Conservation (phyloP, 2,113 vertebrate species). For the Calyptomena viridis region DNA sequence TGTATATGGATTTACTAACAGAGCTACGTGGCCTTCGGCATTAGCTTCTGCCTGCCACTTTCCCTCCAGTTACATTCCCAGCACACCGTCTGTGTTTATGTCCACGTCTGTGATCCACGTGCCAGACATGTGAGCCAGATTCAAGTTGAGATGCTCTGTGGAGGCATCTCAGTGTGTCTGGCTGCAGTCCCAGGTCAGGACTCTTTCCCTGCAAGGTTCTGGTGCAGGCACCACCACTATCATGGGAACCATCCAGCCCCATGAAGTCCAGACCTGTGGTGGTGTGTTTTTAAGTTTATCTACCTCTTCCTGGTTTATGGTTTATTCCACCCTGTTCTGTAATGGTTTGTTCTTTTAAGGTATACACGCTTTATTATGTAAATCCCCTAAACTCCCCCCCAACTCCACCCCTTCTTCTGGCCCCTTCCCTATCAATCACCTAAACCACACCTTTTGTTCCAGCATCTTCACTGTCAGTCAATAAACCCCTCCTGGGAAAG, state of each 20-base stretch:
- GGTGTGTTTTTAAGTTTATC: too few species aligned
- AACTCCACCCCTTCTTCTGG: too few species aligned
- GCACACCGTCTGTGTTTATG: accelerated
- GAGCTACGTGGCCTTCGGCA: neutral
- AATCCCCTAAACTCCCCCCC: too few species aligned
- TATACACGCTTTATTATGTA: too few species aligned
- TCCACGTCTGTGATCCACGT: neutral
- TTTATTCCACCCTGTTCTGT: too few species aligned
- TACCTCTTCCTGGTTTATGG: too few species aligned
- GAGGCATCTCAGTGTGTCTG: neutral
- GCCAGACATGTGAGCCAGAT: accelerated
- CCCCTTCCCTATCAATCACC: too few species aligned
- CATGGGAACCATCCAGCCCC: neutral
- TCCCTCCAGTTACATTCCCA: accelerated
- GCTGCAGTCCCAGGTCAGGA: accelerated
- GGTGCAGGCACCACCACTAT: accelerated
- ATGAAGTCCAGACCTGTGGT: neutral
- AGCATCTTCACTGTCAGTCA: too few species aligned
- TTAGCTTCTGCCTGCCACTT: neutral
- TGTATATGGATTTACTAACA: neutral
- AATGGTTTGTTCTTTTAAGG: too few species aligned
- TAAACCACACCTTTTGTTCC: too few species aligned
- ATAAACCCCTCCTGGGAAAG: too few species aligned
- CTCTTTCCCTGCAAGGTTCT: neutral
- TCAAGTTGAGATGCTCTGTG: neutral